These are phyloP conservation scores for Scartelaos histophorus DNA, from an alignment of 2,113 vertebrate species.

Conservation along the genomic window DNA sequence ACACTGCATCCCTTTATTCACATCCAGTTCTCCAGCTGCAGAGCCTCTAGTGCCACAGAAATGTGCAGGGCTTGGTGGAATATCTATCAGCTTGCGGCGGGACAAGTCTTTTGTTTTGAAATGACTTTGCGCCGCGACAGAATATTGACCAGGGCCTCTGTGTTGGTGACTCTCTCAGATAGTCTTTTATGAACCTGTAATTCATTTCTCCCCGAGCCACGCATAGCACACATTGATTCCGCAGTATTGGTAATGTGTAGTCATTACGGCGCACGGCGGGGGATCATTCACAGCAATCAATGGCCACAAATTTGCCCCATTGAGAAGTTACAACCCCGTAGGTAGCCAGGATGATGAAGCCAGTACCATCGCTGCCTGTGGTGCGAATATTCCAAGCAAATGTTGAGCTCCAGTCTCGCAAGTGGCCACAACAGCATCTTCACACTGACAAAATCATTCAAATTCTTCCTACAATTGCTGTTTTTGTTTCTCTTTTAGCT, in stretches of 20 bases:
- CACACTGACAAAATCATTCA: conserved; percentile 6
- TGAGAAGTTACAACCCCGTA: conserved; percentile 67
- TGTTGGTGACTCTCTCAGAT: conserved; percentile 65
- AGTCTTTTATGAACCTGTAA: conserved; percentile 70
- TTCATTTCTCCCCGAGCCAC: conserved; percentile 67
- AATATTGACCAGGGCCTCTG: conserved; percentile 60
- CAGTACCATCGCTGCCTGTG: conserved; percentile 39
- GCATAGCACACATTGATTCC: conserved; percentile 71
- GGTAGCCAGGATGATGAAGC: conserved; percentile 59
- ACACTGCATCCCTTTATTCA: conserved; percentile 56
- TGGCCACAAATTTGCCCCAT: conserved; percentile 69
- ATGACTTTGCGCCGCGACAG: conserved; percentile 58
- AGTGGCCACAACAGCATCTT: conserved; percentile 38
- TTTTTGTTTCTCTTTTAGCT: conserved; percentile 76
- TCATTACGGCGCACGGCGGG: conserved; percentile 67
- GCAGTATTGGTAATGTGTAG: conserved; percentile 69
- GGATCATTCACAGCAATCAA: conserved; percentile 73
- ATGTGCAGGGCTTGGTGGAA: conserved; percentile 63
- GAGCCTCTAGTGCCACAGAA: conserved; percentile 56
- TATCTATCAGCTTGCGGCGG: conserved; percentile 61
- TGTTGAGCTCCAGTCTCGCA: conserved; percentile 35
- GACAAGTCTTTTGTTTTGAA: conserved; percentile 67
- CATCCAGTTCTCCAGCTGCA: conserved; percentile 61
- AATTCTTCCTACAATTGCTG: conserved; percentile 18
- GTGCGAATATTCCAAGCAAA: conserved; percentile 54